Percentiles rank a stretch among this genome's conserved stretches.
Evolutionary conservation across 2,888 invertebrate genomes (phyloP).

Genomic region (Scrobipalpa costella): DNA sequence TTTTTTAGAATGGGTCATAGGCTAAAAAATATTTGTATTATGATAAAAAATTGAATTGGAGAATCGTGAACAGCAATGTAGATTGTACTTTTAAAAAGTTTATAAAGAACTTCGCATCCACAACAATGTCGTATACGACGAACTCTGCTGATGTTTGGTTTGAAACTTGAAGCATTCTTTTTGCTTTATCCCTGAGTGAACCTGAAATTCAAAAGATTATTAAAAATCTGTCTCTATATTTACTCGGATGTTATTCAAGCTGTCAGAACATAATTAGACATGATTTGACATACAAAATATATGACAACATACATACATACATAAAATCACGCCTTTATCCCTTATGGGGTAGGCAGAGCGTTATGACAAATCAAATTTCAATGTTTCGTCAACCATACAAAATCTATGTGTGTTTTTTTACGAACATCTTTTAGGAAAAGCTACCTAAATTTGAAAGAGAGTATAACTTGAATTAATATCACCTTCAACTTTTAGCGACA

Average conservation of each 20-base stretch:
- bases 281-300: no score
- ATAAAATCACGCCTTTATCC: no score
- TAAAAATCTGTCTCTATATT: no score
- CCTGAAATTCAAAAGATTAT: not conserved
- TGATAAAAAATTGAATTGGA: not conserved
- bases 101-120: not conserved
- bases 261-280: no score
- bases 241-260: no score
- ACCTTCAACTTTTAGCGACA: not conserved
- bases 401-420: no score
- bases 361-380: no score
- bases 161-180: not conserved
- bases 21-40: not conserved
- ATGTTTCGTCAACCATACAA: no score
- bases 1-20: no score
- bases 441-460: not conserved
- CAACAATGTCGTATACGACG: not conserved
- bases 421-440: not conserved
- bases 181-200: not conserved
- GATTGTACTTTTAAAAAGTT: not conserved
- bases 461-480: no score
- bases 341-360: no score
- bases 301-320: no score
- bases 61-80: not conserved
- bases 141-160: constrained; percentile 2